These are phyloP conservation scores for Delia radicum DNA, from an alignment of 1,140 invertebrate genomes.

Conservation along the genomic window DNA sequence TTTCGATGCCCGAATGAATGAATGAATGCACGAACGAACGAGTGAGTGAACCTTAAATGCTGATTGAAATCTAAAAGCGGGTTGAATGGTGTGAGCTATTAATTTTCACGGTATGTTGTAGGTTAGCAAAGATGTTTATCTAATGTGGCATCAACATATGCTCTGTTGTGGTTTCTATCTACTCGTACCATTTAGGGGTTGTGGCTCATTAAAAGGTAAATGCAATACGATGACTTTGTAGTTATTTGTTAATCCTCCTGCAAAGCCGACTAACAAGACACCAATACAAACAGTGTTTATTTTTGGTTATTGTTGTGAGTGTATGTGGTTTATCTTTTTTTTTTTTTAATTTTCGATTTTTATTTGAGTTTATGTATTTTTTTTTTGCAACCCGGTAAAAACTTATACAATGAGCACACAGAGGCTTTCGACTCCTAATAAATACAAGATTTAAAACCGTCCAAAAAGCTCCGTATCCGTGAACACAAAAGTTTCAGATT, in stretches of 20 bases:
- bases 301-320: no score
- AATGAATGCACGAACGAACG: neutral
- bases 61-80: constrained; percentile 20
- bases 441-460: no score
- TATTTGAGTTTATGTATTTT: no score
- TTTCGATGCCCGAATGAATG: neutral
- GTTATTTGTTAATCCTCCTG: constrained; percentile 1
- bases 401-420: no score
- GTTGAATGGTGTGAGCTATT: constrained; percentile 23
- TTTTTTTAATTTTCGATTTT: no score
- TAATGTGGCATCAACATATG: constrained; percentile 57
- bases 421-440: no score
- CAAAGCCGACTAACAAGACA: neutral
- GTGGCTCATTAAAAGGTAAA: neutral
- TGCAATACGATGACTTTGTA: neutral
- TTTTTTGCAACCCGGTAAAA: no score
- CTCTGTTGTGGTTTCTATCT: constrained; percentile 28
- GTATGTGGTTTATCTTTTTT: no score
- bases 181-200: constrained; percentile 23
- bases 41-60: constrained; percentile 6
- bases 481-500: no score
- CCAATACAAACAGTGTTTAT: neutral
- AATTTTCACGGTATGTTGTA: constrained; percentile 21
- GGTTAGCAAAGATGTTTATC: constrained; percentile 40
- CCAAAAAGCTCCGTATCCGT: no score